Evolutionary conservation across 2,113 vertebrate species (phyloP), one percentile per base, ranked within the genome.

Genomic region (Ivindomyrus marchei): DNA sequence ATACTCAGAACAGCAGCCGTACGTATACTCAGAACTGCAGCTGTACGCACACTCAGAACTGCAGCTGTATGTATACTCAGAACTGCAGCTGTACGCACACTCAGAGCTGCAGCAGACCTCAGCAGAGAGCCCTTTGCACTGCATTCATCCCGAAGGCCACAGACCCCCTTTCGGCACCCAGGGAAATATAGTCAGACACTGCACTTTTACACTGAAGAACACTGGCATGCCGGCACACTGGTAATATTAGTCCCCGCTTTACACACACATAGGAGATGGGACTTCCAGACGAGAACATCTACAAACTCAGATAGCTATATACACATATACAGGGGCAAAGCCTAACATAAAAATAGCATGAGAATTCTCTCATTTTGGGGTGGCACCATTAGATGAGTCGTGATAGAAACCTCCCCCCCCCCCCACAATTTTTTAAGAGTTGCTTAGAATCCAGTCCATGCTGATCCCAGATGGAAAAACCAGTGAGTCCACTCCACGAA

Each of bases 301-400:
- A 92, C 89, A 90, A 91, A 93, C 39, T 83, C 80, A 91, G 89
- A 88, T 90, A 89, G 8, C 85, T 92, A 93, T 93, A 87, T 91
- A 93, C 91, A 92, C 87, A 45, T 77, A 85, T 88, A 90, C 58
- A 88, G 77, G 77, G 46, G 27, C 39, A 84, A 58, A 56, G 53
- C 3, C 90, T 70, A 86, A 49, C 85, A 90, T 56, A 86, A 80
- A 52, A 91, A 88, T 3, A 74, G 2, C n/a, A 47, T 13, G 87
- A 39, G 49, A 58, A 46, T 80, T 58, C 4, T 83, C n/a, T 19
- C 45, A 74, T 56, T 47, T 80, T 85, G 17, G 74, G 80, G 50
- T 89, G 89, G 89, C 89, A 89, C 89, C 89, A 85, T 46, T 83
- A 50, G 31, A 52, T 80, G 88, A 89, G 88, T 42, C 9, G 13